These are phyloP conservation scores for Drosophila eohydei DNA, from an alignment of 2,888 invertebrate genomes.

Conservation along the genomic window DNA sequence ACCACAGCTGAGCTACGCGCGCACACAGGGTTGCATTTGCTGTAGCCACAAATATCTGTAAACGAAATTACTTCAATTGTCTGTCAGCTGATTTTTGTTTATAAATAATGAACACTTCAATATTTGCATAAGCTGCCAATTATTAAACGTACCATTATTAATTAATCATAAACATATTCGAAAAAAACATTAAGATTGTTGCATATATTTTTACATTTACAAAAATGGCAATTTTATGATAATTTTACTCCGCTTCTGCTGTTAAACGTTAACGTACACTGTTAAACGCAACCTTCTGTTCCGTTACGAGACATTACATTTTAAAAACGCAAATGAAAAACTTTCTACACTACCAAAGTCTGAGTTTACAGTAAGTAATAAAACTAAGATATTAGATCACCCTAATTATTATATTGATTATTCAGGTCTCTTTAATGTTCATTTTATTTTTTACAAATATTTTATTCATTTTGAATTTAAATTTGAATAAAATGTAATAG, in stretches of 20 bases:
- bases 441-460: background rate
- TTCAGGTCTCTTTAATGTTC: background rate
- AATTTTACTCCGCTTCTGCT: background rate
- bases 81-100: conserved; percentile 42
- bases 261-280: conserved; percentile 4
- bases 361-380: background rate
- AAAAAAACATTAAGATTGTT: background rate
- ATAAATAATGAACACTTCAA: background rate
- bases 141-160: background rate
- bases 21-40: conserved; percentile 32
- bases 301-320: background rate
- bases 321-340: background rate
- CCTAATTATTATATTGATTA: background rate
- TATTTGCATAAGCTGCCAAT: background rate
- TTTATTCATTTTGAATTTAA: background rate
- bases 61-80: no score
- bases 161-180: background rate
- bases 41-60: background rate
- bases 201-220: no score
- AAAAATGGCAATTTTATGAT: background rate
- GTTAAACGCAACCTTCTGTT: conserved; percentile 1
- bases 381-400: background rate
- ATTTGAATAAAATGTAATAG: background rate
- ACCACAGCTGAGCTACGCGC: conserved; percentile 23
- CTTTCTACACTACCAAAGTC: no score